Conservation (phyloP, 1,140 invertebrate species). For the Drosophila ficusphila region DNA sequence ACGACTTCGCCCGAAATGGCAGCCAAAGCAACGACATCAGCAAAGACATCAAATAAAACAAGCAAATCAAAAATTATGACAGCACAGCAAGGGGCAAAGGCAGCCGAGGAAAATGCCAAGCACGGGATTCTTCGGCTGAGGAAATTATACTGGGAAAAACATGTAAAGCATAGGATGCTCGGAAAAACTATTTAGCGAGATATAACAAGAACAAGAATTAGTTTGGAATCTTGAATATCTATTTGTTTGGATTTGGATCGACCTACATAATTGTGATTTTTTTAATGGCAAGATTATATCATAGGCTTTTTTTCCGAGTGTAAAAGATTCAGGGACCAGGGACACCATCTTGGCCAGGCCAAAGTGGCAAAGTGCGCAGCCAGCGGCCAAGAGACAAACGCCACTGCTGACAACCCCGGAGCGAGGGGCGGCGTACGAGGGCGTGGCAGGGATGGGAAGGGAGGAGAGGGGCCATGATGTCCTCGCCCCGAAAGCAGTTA, state of each 20-base stretch:
- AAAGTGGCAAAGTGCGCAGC: constrained; percentile 63
- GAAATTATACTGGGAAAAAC: constrained; percentile 1
- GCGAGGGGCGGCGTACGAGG: constrained; percentile 3
- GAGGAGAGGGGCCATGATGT: constrained; percentile 49
- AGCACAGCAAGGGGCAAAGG: constrained; percentile 71
- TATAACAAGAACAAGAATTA: too few species aligned
- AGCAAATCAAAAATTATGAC: constrained; percentile 83
- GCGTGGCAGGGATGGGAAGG: constrained; percentile 28
- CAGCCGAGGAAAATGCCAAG: constrained; percentile 36
- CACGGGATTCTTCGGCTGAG: constrained; percentile 12
- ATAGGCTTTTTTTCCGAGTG: neutral
- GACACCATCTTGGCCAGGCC: constrained; percentile 30
- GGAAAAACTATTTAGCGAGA: too few species aligned
- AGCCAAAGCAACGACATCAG: constrained; percentile 75
- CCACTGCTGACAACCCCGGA: constrained; percentile 46
- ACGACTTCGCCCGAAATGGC: constrained; percentile 33
- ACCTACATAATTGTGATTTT: too few species aligned
- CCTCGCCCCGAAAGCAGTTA: constrained; percentile 67
- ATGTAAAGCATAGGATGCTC: too few species aligned
- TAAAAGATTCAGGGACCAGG: constrained; percentile 2
- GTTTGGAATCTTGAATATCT: too few species aligned
- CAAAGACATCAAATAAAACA: constrained; percentile 81
- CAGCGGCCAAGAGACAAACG: constrained; percentile 60
- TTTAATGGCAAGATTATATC: too few species aligned
- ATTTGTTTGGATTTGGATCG: too few species aligned